Percentiles rank a stretch among this genome's conserved stretches.
These are phyloP conservation scores for Opisthocomus hoazin DNA, from an alignment of 2,113 vertebrate genomes.

Conservation along the genomic window DNA sequence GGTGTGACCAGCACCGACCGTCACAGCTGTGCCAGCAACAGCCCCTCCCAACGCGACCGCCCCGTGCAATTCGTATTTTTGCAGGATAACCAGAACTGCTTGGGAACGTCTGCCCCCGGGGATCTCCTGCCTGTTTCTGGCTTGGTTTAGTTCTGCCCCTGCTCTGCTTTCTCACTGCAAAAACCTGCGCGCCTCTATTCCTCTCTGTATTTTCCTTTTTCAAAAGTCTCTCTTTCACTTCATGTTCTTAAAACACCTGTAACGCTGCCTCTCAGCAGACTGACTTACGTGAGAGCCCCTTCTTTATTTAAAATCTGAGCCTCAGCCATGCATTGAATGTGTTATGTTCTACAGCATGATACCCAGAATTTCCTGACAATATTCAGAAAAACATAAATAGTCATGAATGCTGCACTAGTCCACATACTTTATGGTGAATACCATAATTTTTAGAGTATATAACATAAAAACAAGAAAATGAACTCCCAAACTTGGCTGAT, in stretches of 20 bases:
- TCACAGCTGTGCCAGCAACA: not conserved
- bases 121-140: not conserved
- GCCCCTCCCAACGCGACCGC: accelerated
- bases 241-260: not conserved
- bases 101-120: not conserved
- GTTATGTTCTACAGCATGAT: not conserved
- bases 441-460: not conserved
- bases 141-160: not conserved
- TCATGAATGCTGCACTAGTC: not conserved
- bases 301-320: not conserved
- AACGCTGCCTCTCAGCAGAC: not conserved
- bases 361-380: not conserved
- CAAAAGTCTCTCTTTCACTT: not conserved
- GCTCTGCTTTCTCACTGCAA: not conserved
- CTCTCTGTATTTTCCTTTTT: not conserved
- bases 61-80: not conserved
- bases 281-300: not conserved
- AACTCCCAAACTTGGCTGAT: not conserved
- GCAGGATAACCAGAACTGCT: not conserved
- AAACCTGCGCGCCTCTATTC: not conserved
- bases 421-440: not conserved
- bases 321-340: not conserved
- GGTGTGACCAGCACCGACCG: not conserved
- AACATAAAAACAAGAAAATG: not conserved
- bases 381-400: not conserved